Evolutionary conservation across 2,113 vertebrate species (phyloP).

Genomic region (Variabilichromis moorii): DNA sequence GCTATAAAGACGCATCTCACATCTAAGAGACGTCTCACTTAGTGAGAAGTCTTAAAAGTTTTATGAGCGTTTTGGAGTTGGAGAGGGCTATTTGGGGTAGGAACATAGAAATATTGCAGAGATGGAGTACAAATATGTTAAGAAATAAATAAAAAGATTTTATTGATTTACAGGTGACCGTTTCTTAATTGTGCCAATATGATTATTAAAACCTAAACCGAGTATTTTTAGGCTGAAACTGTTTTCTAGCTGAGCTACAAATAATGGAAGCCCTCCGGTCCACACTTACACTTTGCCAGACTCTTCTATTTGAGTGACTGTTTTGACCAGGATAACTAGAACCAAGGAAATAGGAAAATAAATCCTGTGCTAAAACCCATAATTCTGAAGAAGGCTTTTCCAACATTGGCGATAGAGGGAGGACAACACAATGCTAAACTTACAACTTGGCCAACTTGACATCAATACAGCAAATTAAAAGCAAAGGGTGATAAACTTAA

Average conservation of each 20-base stretch:
- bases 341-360: neutral
- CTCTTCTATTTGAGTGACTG: neutral
- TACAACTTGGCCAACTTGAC: neutral
- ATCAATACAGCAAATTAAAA: neutral
- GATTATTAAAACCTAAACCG: neutral
- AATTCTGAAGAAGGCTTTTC: neutral
- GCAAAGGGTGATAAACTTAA: neutral
- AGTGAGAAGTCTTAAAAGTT: neutral
- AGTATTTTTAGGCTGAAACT: neutral
- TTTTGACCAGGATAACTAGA: neutral
- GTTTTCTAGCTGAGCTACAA: neutral
- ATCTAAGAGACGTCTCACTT: neutral
- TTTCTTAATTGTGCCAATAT: neutral
- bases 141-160: neutral
- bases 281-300: neutral
- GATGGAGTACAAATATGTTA: neutral
- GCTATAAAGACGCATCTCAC: neutral
- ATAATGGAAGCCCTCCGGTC: neutral
- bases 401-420: neutral
- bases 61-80: rapidly evolving
- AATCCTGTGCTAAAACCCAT: neutral
- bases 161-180: rapidly evolving
- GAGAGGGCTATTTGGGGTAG: rapidly evolving
- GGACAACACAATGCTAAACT: neutral
- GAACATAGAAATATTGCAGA: neutral